These are phyloP conservation scores for fruit fly (Drosophila melanogaster) DNA, from an alignment of 1,140 invertebrate species.

Conservation along the genomic window Release_6_plus_ISO1_MT NT_037436.4:22204501-22205000, in stretches of 20 bases:
- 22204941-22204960: slow-evolving; percentile 5
- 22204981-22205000: slow-evolving; percentile 6
- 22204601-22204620: background rate
- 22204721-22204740: slow-evolving; percentile 51
- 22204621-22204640: slow-evolving; percentile 1
- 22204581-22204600: background rate
- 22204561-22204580: slow-evolving; percentile 64
- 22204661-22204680: slow-evolving; percentile 74
- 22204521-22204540: slow-evolving; percentile 83
- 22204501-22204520: slow-evolving; percentile 74
- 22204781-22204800: slow-evolving; percentile 62
- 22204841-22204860: slow-evolving; percentile 83
- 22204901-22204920: slow-evolving; percentile 80
- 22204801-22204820: slow-evolving; percentile 13
- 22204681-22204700: slow-evolving; percentile 79
- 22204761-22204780: slow-evolving; percentile 78
- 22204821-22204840: slow-evolving; percentile 63
- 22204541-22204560: slow-evolving; percentile 82
- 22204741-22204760: slow-evolving; percentile 45
- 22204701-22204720: slow-evolving; percentile 83
- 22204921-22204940: slow-evolving; percentile 60
- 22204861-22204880: slow-evolving; percentile 76
- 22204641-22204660: slow-evolving; percentile 74
- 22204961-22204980: background rate
- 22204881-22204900: slow-evolving; percentile 74